Evolutionary conservation across 2,797 vertebrate species (phyloP), one percentile per base, ranked within the genome.

Genomic region (Sebastes umbrosus): DNA sequence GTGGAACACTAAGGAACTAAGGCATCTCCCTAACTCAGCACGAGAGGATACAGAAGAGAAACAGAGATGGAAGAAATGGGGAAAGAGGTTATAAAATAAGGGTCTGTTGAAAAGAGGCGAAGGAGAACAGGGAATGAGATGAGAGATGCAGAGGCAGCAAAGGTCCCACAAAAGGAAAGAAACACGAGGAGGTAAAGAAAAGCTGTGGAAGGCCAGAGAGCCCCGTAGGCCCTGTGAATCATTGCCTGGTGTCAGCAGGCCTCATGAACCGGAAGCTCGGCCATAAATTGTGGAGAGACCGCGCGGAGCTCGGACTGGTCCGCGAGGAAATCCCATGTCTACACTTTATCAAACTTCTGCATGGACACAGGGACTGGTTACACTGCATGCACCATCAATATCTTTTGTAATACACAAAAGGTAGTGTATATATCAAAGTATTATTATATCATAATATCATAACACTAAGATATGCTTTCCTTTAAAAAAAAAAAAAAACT

Each of bases 241-340:
- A 91, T 63, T 64, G 69, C 25, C 59, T 64, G 58, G 67, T 80
- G 78, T 89, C 83, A 81, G 73, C 20, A 31, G 66, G 65, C 76
- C 76, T 34, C 52, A 74, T 70, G 76, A 87, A 84, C 73, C 73
- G 65, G 12, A 75, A 59, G 62, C 75, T 67, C 11, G 54, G 75
- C 59, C 20, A 13, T 92, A 91, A 85, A 90, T 88, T 62, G 65
- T 69, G 36, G 70, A 71, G 69, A 77, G 69, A 65, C 39, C 16
- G 63, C 9, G 59, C 71, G 36, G 25, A 32, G 27, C 67, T 64
- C 3, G 18, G 63, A 60, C 46, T 4, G 66, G 12, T 74, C 57
- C 18, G 52, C 69, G 27, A 65, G 55, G 68, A 77, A 52, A 80
- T 46, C 31, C 27, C 43, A 36, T 54, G 12, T 63, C 77, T 60